phyloP scores from a whole-genome alignment of 2,888 invertebrate genomes.

The Sericinus montela region DNA sequence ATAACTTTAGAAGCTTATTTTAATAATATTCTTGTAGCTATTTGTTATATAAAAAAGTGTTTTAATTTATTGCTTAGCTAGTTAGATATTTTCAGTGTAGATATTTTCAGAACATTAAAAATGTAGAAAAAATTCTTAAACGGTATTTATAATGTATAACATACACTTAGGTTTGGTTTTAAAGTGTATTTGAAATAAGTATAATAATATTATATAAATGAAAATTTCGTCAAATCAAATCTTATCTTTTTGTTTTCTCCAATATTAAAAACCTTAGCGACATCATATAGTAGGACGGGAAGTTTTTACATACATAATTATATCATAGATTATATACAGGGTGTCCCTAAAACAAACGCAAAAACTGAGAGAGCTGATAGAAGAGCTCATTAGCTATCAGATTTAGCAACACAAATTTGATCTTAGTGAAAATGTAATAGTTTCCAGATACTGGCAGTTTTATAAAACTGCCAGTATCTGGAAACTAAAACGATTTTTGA shows the following conservation, averaged over 20 bases:
- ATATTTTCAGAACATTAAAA: conserved; percentile 6
- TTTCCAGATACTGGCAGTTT: too few species aligned
- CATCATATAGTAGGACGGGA: too few species aligned
- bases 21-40: conserved; percentile 33
- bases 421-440: too few species aligned
- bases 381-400: too few species aligned
- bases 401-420: too few species aligned
- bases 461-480: too few species aligned
- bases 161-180: neutral
- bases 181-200: neutral
- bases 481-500: too few species aligned
- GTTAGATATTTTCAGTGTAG: conserved; percentile 16
- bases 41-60: conserved; percentile 19
- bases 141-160: conserved; percentile 7
- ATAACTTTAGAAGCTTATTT: conserved; percentile 69
- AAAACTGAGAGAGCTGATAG: too few species aligned
- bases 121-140: conserved; percentile 5
- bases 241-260: neutral
- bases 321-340: too few species aligned
- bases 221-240: neutral
- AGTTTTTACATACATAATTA: too few species aligned
- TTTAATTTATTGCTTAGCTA: conserved; percentile 25
- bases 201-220: neutral
- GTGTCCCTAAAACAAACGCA: too few species aligned
- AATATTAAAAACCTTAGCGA: too few species aligned